phyloP scores from a whole-genome alignment of 1,140 invertebrate genomes.

The Teleogryllus occipitalis region DNA sequence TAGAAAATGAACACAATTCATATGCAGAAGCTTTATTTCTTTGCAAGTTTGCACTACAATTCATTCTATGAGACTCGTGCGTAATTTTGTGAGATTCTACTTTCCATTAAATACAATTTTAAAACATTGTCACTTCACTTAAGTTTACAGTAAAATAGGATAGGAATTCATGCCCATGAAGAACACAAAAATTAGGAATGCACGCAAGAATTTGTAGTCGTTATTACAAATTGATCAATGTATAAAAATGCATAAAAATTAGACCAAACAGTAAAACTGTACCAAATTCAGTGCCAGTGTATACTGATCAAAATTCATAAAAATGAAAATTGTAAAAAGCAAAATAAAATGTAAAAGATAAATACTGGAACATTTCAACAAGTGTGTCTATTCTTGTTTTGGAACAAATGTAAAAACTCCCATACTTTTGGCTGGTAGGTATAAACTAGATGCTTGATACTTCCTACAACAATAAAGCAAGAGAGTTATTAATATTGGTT shows the following conservation, averaged over 20 bases:
- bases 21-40: not conserved
- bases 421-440: not conserved
- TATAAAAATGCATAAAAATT: no score
- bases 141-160: not conserved
- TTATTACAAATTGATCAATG: no score
- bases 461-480: not conserved
- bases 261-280: no score
- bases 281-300: no score
- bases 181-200: no score
- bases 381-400: not conserved
- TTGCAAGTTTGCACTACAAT: not conserved
- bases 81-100: not conserved
- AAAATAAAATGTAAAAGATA: no score
- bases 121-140: not conserved
- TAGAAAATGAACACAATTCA: not conserved
- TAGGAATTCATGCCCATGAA: not conserved
- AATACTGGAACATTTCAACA: no score
- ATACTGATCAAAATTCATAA: no score
- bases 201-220: no score
- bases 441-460: not conserved
- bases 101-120: not conserved
- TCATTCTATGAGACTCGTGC: not conserved
- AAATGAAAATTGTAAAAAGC: no score
- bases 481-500: no score
- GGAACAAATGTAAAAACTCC: not conserved